Percentiles rank a stretch among this genome's conserved stretches.
Evolutionary conservation across 30 jellyfish, hydroid and myxozoan species (phyloP).

Genomic region (Morbakka virulenta): DNA sequence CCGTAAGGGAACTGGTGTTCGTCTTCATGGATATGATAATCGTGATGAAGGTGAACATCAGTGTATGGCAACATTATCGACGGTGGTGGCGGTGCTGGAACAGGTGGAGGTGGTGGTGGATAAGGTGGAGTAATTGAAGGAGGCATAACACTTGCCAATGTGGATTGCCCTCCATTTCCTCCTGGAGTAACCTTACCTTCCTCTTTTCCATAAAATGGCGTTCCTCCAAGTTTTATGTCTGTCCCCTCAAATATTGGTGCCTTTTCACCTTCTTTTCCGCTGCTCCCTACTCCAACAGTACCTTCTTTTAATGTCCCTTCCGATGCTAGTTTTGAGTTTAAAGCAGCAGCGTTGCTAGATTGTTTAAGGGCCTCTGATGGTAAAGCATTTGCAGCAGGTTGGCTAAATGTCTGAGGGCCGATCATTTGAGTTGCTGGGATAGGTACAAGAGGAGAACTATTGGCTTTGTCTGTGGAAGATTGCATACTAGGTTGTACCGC

Average conservation of each 20-base stretch:
- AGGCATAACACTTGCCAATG: not conserved
- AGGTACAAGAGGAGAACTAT: not conserved
- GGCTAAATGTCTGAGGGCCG: not conserved
- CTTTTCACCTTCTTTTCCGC: constrained; percentile 45
- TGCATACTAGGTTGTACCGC: not conserved
- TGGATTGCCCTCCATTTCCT: constrained; percentile 68
- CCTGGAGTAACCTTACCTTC: constrained; percentile 29
- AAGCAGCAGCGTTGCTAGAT: not conserved
- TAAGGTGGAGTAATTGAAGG: not conserved
- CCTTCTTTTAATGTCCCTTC: constrained; percentile 45
- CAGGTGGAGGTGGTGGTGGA: not conserved
- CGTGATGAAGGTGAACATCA: not conserved
- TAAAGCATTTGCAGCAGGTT: not conserved
- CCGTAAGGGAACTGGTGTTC: too few species aligned
- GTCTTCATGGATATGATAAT: not conserved
- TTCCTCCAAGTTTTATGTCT: not conserved
- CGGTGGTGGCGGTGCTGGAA: not conserved
- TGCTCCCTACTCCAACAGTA: constrained; percentile 57
- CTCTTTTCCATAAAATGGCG: not conserved
- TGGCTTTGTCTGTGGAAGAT: not conserved
- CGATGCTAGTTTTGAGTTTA: not conserved
- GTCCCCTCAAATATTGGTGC: constrained; percentile 13
- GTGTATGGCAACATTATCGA: not conserved
- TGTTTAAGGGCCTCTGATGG: not conserved
- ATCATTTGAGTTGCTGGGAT: not conserved